Conservation (phyloP, 2,113 vertebrate species). For the Sturnus vulgaris region DNA sequence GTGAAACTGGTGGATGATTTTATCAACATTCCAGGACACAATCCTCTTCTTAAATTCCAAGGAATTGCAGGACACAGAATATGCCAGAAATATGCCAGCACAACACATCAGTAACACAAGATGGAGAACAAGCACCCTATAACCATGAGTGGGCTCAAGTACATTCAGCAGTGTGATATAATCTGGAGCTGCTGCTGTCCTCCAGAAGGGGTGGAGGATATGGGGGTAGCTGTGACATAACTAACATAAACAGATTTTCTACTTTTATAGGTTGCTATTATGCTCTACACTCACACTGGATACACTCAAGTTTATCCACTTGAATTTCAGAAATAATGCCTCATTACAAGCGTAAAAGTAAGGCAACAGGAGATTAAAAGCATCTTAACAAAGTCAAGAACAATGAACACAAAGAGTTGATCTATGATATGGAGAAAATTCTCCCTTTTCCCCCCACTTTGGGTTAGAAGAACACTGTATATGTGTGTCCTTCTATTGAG, state of each 20-base stretch:
- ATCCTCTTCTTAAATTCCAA: neutral
- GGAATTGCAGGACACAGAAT: neutral
- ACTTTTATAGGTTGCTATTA: constrained; percentile 26
- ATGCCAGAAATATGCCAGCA: neutral
- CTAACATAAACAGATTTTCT: neutral
- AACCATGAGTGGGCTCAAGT: neutral
- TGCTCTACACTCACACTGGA: neutral
- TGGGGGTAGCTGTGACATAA: neutral
- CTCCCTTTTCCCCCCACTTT: neutral
- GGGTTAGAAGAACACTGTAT: neutral
- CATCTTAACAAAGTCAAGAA: constrained; percentile 29
- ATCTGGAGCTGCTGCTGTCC: neutral
- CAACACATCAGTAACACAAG: neutral
- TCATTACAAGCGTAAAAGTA: neutral
- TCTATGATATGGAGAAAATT: neutral
- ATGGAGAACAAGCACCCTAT: neutral
- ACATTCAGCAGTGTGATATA: neutral
- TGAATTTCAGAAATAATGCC: constrained; percentile 21
- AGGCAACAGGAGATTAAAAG: neutral
- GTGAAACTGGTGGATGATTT: neutral
- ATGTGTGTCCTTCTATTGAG: neutral
- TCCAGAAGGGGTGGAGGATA: neutral
- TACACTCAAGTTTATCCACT: neutral
- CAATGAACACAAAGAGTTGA: neutral
- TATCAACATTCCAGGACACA: neutral